A percentile compares a stretch with the other conserved stretches of the same genome.
Conservation (phyloP, 2,888 invertebrate species). For the Ceratothoa steindachneri region DNA sequence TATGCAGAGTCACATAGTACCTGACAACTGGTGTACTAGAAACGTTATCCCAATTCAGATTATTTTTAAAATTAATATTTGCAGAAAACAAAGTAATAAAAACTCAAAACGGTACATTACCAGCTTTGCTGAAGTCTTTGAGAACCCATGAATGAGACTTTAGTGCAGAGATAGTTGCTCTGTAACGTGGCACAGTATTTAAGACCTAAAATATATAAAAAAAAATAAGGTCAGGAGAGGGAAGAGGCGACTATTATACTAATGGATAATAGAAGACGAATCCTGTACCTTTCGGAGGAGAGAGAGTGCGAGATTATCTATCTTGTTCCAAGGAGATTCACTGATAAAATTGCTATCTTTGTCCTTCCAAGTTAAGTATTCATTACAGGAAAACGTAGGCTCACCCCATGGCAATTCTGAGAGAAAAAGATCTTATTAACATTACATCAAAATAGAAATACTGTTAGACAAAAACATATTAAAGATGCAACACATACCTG, state of each 20-base stretch:
- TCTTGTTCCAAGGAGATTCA: slow-evolving; percentile 73
- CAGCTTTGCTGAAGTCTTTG: slow-evolving; percentile 53
- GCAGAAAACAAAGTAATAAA: not conserved
- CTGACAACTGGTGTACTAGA: slow-evolving; percentile 57
- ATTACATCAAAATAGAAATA: slow-evolving; percentile 67
- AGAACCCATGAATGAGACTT: slow-evolving; percentile 69
- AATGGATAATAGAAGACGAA: too few relatives aligned
- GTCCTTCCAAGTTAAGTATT: slow-evolving; percentile 71
- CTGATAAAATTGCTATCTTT: slow-evolving; percentile 60
- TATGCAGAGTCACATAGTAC: slow-evolving; percentile 83
- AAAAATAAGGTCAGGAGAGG: too few relatives aligned
- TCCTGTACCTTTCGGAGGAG: slow-evolving; percentile 72
- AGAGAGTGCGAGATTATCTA: slow-evolving; percentile 69
- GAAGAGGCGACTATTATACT: too few relatives aligned
- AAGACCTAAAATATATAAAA: slow-evolving; percentile 53
- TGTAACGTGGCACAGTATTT: slow-evolving; percentile 62
- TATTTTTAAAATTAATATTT: not conserved
- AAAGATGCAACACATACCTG: slow-evolving; percentile 29
- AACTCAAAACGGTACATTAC: slow-evolving; percentile 52
- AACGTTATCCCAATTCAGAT: too few relatives aligned
- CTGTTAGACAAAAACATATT: slow-evolving; percentile 57
- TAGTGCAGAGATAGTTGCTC: slow-evolving; percentile 67
- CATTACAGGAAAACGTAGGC: slow-evolving; percentile 65
- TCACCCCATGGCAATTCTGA: slow-evolving; percentile 93
- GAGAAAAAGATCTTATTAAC: slow-evolving; percentile 30